Evolutionary conservation across 2,888 invertebrate genomes (phyloP).

Genomic region (Pollenia labialis): DNA sequence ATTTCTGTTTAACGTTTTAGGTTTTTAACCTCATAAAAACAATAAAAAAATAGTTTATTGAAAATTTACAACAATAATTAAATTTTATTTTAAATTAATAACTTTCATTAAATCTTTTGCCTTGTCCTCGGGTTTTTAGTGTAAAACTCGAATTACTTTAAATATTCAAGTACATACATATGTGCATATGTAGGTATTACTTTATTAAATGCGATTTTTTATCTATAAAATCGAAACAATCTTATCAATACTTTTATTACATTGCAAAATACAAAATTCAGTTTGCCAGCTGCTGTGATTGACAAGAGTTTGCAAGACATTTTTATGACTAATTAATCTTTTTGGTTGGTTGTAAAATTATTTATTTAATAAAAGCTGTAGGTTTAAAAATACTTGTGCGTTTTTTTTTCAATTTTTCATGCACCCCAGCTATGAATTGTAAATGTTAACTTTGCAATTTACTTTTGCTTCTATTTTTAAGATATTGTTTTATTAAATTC

Average conservation of each 20-base stretch:
- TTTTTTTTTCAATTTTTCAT: too few species aligned
- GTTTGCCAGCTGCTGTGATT: neutral
- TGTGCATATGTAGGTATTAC: too few species aligned
- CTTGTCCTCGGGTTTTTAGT: neutral
- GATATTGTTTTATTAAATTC: too few species aligned
- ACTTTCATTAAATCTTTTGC: too few species aligned
- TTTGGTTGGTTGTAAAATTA: neutral
- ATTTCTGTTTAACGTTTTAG: neutral
- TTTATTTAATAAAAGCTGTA: too few species aligned
- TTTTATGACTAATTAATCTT: neutral
- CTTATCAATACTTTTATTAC: neutral
- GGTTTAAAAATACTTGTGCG: too few species aligned
- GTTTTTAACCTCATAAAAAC: constrained; percentile 5
- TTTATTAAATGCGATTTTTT: neutral
- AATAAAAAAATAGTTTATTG: neutral
- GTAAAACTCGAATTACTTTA: neutral
- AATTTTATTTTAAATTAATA: too few species aligned
- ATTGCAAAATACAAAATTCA: neutral
- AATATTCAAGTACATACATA: too few species aligned
- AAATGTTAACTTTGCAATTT: too few species aligned
- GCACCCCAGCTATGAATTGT: too few species aligned
- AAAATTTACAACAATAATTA: too few species aligned
- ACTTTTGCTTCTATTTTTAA: too few species aligned
- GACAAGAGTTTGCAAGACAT: neutral
- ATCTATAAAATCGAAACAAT: neutral